Conservation (phyloP, 2,797 vertebrate species). For the Pristis pectinata region DNA sequence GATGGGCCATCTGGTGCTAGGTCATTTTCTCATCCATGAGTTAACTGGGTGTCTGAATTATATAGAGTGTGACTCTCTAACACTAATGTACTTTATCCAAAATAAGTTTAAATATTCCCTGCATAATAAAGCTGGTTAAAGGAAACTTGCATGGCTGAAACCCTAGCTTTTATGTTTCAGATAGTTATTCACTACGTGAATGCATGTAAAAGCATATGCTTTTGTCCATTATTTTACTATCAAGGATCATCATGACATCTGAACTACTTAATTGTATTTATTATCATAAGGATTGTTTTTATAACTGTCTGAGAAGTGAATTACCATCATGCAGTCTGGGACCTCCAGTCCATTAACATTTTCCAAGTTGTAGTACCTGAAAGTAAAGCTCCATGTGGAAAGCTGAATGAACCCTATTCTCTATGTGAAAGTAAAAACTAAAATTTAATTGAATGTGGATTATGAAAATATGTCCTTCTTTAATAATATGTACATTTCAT, state of each 20-base stretch:
- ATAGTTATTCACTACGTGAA: background rate
- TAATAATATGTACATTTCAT: conserved; percentile 8
- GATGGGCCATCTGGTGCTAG: background rate
- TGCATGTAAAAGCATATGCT: background rate
- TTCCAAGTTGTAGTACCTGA: background rate
- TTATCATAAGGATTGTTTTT: background rate
- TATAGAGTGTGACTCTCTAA: background rate
- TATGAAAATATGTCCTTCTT: background rate
- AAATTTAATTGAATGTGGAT: background rate
- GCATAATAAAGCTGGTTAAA: too few relatives aligned
- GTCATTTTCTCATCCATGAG: background rate
- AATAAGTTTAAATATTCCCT: background rate
- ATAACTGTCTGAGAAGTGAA: background rate
- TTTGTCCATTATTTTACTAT: background rate
- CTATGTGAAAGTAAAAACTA: background rate
- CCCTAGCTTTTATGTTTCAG: background rate
- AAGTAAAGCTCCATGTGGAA: background rate
- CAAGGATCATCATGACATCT: background rate
- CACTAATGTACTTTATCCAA: background rate
- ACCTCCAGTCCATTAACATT: background rate
- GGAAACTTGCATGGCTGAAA: background rate
- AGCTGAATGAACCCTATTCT: background rate
- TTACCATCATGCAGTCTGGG: background rate
- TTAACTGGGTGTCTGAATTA: background rate
- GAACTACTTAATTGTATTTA: background rate